These are phyloP conservation scores for Luscinia luscinia DNA, from an alignment of 2,797 vertebrate species.

Conservation along the genomic window DNA sequence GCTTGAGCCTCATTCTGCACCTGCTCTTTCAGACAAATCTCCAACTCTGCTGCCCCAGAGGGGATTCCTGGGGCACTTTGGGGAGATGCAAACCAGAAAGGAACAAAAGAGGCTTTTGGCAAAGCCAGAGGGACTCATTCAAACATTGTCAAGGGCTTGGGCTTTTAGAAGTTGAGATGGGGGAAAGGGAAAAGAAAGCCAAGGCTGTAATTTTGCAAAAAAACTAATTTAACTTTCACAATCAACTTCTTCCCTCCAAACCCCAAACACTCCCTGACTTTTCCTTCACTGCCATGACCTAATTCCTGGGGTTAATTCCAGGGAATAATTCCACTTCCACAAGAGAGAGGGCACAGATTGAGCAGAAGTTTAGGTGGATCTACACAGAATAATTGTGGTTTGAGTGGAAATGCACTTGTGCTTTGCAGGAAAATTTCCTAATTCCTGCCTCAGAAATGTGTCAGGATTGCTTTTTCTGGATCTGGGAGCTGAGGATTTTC, in stretches of 20 bases:
- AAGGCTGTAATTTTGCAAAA: background rate
- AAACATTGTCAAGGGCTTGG: background rate
- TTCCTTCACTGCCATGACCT: background rate
- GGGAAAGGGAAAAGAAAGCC: background rate
- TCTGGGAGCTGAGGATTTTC: background rate
- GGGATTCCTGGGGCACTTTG: background rate
- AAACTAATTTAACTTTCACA: background rate
- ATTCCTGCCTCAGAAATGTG: background rate
- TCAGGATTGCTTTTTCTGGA: background rate
- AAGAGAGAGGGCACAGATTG: background rate
- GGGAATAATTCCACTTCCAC: background rate
- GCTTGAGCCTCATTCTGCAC: background rate
- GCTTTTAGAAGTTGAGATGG: background rate
- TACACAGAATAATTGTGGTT: background rate
- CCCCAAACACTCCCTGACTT: background rate
- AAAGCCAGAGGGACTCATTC: background rate
- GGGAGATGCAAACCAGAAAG: slow-evolving; percentile 20
- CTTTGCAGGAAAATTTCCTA: background rate
- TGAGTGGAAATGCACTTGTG: background rate
- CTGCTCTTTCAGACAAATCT: background rate
- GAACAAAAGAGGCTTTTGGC: slow-evolving; percentile 24
- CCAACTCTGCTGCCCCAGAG: background rate
- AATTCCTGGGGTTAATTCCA: background rate
- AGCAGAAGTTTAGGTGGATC: background rate
- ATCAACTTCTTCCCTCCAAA: background rate